These are phyloP conservation scores for Acronicta leporina DNA, from an alignment of 2,888 invertebrate species.

Conservation along the genomic window DNA sequence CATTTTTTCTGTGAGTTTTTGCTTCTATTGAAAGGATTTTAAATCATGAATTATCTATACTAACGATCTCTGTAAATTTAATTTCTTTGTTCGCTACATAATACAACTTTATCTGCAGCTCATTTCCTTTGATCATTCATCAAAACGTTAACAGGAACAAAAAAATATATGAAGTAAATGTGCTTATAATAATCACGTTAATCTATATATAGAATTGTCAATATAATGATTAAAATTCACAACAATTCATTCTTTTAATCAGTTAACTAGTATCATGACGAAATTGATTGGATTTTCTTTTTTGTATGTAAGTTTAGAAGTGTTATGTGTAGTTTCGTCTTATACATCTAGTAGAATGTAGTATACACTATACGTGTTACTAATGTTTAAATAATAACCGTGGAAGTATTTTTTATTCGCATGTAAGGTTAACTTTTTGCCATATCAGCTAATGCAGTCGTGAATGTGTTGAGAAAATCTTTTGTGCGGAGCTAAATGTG, in stretches of 20 bases:
- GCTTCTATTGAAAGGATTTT: slow-evolving; percentile 17
- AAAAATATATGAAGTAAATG: slow-evolving; percentile 27
- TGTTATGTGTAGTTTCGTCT: slow-evolving; percentile 14
- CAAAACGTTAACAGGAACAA: slow-evolving; percentile 27
- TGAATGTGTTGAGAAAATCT: slow-evolving; percentile 58
- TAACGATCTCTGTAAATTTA: slow-evolving; percentile 33
- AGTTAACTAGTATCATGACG: slow-evolving; percentile 5
- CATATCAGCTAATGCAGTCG: slow-evolving; percentile 42
- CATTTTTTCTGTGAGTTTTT: slow-evolving; percentile 31
- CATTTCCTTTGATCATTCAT: slow-evolving; percentile 43
- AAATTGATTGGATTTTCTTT: not conserved
- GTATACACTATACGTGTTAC: slow-evolving; percentile 42
- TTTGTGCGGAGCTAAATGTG: slow-evolving; percentile 29
- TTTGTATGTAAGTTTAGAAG: slow-evolving; percentile 7
- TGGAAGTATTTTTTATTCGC: slow-evolving; percentile 48
- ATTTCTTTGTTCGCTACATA: slow-evolving; percentile 51
- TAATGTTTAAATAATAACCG: slow-evolving; percentile 51
- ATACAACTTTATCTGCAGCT: slow-evolving; percentile 39
- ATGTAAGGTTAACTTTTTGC: slow-evolving; percentile 58
- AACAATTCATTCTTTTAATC: slow-evolving; percentile 10
- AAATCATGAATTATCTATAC: slow-evolving; percentile 24
- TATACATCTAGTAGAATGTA: slow-evolving; percentile 17
- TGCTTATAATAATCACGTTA: slow-evolving; percentile 19
- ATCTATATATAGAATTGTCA: too few species aligned
- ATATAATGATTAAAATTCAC: too few species aligned